These are phyloP conservation scores for Taxidea taxus DNA, from an alignment of 2,113 vertebrate species.

Conservation along the genomic window DNA sequence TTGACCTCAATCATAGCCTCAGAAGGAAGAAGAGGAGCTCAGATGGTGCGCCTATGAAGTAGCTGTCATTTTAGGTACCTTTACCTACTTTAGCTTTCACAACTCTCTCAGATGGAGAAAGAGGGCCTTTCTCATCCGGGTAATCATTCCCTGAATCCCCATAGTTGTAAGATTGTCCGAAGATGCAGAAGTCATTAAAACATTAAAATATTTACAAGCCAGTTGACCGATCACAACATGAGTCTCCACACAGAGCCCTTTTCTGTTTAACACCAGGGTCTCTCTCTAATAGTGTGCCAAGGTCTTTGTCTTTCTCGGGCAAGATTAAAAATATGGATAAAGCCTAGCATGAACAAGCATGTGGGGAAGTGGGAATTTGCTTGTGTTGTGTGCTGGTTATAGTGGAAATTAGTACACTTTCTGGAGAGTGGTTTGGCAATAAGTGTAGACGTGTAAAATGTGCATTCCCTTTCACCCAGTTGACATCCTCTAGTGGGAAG, in stretches of 20 bases:
- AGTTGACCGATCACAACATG: background rate
- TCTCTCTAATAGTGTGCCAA: background rate
- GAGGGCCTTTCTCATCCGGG: background rate
- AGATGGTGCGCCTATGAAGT: background rate
- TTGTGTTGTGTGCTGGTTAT: background rate
- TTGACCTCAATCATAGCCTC: background rate
- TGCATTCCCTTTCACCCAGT: background rate
- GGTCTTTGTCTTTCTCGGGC: background rate
- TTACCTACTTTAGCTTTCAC: background rate
- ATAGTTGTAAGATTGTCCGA: background rate
- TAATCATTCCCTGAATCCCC: background rate
- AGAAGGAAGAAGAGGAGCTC: slow-evolving; percentile 9
- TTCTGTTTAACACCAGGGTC: background rate
- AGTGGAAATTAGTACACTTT: background rate
- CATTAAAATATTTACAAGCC: background rate
- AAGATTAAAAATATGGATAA: background rate
- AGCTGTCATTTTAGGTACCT: background rate
- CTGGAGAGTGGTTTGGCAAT: background rate
- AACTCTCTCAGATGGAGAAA: background rate
- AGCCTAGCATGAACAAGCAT: background rate
- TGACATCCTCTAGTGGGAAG: background rate
- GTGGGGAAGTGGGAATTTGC: background rate
- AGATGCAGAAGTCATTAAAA: background rate
- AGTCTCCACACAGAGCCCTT: background rate
- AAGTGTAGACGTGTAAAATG: background rate